Evolutionary conservation across 2,888 invertebrate genomes (phyloP), one percentile per base, ranked within the genome.

Genomic region (Thysanoteuthis rhombus): DNA sequence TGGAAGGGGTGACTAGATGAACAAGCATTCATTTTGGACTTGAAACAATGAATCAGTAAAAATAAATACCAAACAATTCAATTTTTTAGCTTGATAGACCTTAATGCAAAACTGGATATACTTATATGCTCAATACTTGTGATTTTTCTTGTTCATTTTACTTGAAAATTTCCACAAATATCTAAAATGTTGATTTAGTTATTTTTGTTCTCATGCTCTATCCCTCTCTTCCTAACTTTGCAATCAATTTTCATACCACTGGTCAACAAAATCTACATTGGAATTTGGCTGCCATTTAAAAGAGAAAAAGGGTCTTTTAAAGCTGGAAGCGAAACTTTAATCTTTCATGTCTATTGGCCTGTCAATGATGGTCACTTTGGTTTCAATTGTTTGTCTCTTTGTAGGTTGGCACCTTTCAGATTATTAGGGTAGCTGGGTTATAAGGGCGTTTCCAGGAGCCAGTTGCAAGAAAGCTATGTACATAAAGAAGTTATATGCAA

Each of bases 351-450:
- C n/a, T n/a, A 75, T 75, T 75, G n/a, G 75, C 75, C n/a, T 75
- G n/a, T 75, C 75, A 75, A 58, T 58, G 28, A 58, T 25, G 58
- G 58, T 58, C 3, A n/a, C 75, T 75, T 75, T 75, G 36, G 75
- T 75, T 75, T 75, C 36, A 75, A n/a, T 75, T 75, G 75, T 75
- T 75, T 75, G 75, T 75, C 75, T 75, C 75, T 75, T 75, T 75
- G 75, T 75, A 75, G 75, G 75, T 75, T 36, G 75, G 75, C 75
- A 75, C 75, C 75, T 75, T 75, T 75, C 75, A 75, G 36, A 75
- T 75, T 75, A 75, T 75, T 75, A 75, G 75, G 75, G 75, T 75
- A 75, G 75, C 75, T 75, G n/a, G 75, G 75, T 75, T 75, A 75
- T n/a, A 75, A 75, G 36, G 75, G 75, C 75, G n/a, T 75, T 75